Percentiles rank a stretch among this genome's conserved stretches.
Evolutionary conservation across 2,888 invertebrate species (phyloP).

Genomic region (Ceraclea dissimilis): DNA sequence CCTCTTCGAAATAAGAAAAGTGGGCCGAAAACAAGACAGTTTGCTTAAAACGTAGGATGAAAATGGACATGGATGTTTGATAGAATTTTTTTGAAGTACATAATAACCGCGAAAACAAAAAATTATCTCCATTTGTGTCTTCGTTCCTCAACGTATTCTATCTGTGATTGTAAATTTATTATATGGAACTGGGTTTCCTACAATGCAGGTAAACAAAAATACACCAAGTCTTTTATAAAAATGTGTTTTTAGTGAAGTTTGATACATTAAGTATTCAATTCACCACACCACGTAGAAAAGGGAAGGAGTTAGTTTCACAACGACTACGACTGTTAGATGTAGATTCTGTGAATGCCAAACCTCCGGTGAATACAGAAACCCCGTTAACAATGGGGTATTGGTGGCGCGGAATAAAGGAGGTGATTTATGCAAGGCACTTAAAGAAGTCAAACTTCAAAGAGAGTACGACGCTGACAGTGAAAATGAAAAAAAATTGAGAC

Average conservation of each 20-base stretch:
- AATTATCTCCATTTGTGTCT: too few relatives aligned
- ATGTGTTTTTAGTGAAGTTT: neutral
- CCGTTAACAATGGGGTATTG: slow-evolving; percentile 11
- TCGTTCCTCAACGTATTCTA: too few relatives aligned
- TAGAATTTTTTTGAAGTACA: too few relatives aligned
- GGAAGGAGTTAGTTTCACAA: neutral
- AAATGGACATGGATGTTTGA: too few relatives aligned
- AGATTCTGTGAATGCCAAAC: neutral
- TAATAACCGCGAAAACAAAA: too few relatives aligned
- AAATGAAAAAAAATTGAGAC: slow-evolving; percentile 13
- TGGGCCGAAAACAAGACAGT: too few relatives aligned
- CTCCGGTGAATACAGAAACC: slow-evolving; percentile 8
- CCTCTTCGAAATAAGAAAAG: too few relatives aligned
- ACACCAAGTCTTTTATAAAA: too few relatives aligned
- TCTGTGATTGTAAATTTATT: too few relatives aligned
- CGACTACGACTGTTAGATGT: neutral
- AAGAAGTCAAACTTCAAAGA: slow-evolving; percentile 16
- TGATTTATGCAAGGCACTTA: slow-evolving; percentile 19
- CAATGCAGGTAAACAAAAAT: too few relatives aligned
- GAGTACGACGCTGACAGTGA: slow-evolving; percentile 10
- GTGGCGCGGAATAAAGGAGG: slow-evolving; percentile 7
- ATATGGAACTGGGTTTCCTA: too few relatives aligned
- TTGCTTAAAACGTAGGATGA: too few relatives aligned
- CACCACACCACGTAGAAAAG: neutral
- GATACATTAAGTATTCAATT: neutral